Percentiles rank a stretch among this genome's conserved stretches.
phyloP scores from a whole-genome alignment of 2,113 vertebrate species.

The Vulpes vulpes region DNA sequence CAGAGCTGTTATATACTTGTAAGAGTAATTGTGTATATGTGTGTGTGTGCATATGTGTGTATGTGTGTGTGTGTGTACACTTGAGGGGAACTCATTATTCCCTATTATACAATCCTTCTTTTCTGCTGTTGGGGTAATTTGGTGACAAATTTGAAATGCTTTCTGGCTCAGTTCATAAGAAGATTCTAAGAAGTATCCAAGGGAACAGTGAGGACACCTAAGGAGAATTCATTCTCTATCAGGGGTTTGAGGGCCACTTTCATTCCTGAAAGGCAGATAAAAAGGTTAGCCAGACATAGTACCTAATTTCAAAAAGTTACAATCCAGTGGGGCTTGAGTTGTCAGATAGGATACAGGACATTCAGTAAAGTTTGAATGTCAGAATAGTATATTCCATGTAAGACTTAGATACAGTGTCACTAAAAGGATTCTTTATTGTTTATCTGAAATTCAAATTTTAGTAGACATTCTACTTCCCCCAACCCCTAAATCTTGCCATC shows the following conservation, averaged over 20 bases:
- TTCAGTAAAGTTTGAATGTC: background rate
- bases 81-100: background rate
- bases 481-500: too few species aligned
- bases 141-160: background rate
- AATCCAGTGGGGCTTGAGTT: background rate
- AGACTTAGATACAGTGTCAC: background rate
- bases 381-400: background rate
- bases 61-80: background rate
- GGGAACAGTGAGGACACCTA: background rate
- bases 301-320: background rate
- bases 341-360: background rate
- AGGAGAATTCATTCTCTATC: background rate
- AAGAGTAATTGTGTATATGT: background rate
- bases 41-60: background rate
- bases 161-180: background rate
- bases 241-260: background rate
- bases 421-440: constrained; percentile 1
- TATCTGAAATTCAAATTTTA: constrained; percentile 26
- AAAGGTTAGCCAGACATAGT: background rate
- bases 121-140: background rate
- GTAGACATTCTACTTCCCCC: background rate
- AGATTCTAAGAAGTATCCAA: background rate
- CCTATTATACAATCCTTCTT: background rate
- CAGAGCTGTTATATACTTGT: background rate
- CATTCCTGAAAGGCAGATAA: background rate